Evolutionary conservation across 2,888 invertebrate genomes (phyloP).

Genomic region (Drosophila barbarae): DNA sequence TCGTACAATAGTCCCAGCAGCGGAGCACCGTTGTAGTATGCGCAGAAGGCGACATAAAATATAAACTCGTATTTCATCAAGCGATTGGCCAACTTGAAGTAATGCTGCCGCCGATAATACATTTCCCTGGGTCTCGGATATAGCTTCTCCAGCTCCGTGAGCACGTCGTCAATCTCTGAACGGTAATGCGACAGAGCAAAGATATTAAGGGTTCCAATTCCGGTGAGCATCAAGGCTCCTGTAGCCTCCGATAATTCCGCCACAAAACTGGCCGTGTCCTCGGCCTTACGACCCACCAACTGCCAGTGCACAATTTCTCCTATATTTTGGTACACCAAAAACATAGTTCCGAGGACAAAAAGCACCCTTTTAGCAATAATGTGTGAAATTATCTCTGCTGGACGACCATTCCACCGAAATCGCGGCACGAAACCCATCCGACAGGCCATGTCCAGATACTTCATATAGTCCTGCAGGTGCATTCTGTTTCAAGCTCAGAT

Average conservation of each 20-base stretch:
- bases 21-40: neutral
- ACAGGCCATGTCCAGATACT: neutral
- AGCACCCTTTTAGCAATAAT: neutral
- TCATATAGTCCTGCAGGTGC: slow-evolving; percentile 8
- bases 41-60: neutral
- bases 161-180: neutral
- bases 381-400: neutral
- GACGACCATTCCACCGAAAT: neutral
- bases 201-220: slow-evolving; percentile 1
- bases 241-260: slow-evolving; percentile 1
- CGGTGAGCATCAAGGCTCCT: slow-evolving; percentile 1
- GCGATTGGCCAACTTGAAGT: neutral
- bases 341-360: neutral
- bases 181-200: neutral
- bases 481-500: neutral
- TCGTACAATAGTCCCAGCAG: slow-evolving; percentile 19
- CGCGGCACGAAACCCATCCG: slow-evolving; percentile 3
- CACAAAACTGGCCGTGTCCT: neutral
- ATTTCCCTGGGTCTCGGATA: neutral
- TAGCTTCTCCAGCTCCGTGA: neutral
- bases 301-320: slow-evolving; percentile 5
- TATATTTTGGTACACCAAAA: neutral
- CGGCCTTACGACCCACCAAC: neutral
- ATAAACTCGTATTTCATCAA: slow-evolving; percentile 1
- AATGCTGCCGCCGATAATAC: slow-evolving; percentile 1